These are phyloP conservation scores for Matsumurasca onukii DNA, from an alignment of 1,140 invertebrate genomes.

Conservation along the genomic window DNA sequence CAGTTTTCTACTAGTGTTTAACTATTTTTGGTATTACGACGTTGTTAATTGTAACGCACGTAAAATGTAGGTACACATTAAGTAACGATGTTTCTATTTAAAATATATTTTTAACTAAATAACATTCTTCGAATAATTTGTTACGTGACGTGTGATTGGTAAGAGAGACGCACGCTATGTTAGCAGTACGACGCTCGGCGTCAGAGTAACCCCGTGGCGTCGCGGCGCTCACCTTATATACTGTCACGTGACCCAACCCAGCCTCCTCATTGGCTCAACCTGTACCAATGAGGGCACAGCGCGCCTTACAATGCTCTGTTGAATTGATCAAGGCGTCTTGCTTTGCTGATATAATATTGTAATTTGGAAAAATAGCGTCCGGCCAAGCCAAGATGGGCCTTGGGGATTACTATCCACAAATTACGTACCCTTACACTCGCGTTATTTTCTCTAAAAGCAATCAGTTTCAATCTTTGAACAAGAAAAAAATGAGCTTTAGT, in stretches of 20 bases:
- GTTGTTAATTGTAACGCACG: too few relatives aligned
- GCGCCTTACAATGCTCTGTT: constrained; percentile 16
- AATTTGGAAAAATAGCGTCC: constrained; percentile 17
- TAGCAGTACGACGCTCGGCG: constrained; percentile 16
- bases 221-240: constrained; percentile 24
- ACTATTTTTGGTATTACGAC: too few relatives aligned
- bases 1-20: too few relatives aligned
- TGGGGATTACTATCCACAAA: not conserved
- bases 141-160: not conserved
- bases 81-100: too few relatives aligned
- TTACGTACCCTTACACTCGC: not conserved
- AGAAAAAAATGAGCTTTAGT: too few relatives aligned
- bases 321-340: constrained; percentile 23
- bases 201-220: not conserved
- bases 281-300: not conserved
- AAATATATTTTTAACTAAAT: too few relatives aligned
- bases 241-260: constrained; percentile 20
- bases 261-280: not conserved
- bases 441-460: not conserved
- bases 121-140: too few relatives aligned
- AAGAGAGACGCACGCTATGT: not conserved
- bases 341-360: constrained; percentile 25
- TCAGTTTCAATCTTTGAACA: too few relatives aligned
- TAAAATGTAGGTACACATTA: too few relatives aligned
- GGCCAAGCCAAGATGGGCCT: constrained; percentile 9